Conservation (phyloP, 2,113 vertebrate genomes). For the Ardeotis arabs region DNA sequence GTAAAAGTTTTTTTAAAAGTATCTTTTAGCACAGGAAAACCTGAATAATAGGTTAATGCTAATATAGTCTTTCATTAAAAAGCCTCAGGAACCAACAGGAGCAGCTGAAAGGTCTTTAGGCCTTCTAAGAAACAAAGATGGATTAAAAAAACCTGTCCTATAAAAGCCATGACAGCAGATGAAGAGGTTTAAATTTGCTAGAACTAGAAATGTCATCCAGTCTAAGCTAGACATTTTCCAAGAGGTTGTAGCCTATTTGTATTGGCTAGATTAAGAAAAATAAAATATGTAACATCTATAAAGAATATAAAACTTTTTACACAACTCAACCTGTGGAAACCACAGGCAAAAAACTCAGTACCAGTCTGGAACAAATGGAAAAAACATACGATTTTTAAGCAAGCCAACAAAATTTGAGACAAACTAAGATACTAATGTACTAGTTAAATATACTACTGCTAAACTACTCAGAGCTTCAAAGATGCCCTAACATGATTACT, state of each 20-base stretch:
- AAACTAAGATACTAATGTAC: not conserved
- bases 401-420: not conserved
- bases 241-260: not conserved
- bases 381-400: not conserved
- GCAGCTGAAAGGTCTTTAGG: not conserved
- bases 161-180: not conserved
- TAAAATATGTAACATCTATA: not conserved
- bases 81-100: not conserved
- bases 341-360: not conserved
- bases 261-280: not conserved
- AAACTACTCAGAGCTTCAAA: not conserved
- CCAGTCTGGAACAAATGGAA: not conserved
- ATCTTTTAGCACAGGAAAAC: not conserved
- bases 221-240: not conserved
- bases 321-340: not conserved
- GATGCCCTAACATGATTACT: not conserved
- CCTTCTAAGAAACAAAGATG: not conserved
- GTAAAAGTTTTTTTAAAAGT: not conserved
- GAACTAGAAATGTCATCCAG: not conserved
- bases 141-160: not conserved
- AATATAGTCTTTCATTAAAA: not conserved
- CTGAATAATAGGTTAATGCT: not conserved
- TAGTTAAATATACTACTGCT: not conserved
- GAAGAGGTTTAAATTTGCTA: not conserved
- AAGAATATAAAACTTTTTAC: not conserved